Evolutionary conservation across 2,888 invertebrate species (phyloP), one percentile per base, ranked within the genome.

Genomic region (Dyspetes luteomarginatus): DNA sequence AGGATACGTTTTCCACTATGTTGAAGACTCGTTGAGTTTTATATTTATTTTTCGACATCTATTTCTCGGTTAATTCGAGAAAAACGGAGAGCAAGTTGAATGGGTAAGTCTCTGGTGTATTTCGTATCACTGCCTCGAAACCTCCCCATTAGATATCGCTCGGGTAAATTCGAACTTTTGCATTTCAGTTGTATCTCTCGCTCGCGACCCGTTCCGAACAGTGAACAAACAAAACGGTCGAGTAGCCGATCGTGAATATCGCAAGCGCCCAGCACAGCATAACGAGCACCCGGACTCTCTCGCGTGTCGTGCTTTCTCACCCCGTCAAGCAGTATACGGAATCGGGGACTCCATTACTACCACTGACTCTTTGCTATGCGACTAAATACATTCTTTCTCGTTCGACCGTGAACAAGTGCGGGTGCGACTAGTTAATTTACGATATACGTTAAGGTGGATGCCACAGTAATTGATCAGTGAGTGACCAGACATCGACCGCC

Each of bases 201-300:
- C 36, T 28, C n/a, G 58, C 36, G 12, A 58, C 55, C 12, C 58
- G 26, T 75, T 67, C 58, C 58, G 28, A 17, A 50, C 48, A 60
- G 67, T 28, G 67, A 67, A 43, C 67, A 67, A 75, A 75, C 58
- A 75, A 50, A 75, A 67, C 41, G 41, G 58, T 60, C 58, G 64
- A 65, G 50, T 55, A 24, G 74, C 67, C 50, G 45, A 67, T 67
- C 62, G 45, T 43, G 76, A 62, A 69, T 62, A 76, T 62, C 43
- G 45, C 60, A 52, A 62, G 52, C 30, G 30, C 17, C 28, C 28
- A 55, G 55, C 43, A 41, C 19, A 17, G 58, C 36, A 62, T 62
- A 12, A 24, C 36, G 50, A 4, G 17, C 22, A 36, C 50, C 30
- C 50, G 17, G 5, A 48, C 30, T 50, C 30, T 71, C 48, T 56